Evolutionary conservation across 2,888 invertebrate species (phyloP), one percentile per base, ranked within the genome.

Genomic region (Aphidoletes aphidimyza): DNA sequence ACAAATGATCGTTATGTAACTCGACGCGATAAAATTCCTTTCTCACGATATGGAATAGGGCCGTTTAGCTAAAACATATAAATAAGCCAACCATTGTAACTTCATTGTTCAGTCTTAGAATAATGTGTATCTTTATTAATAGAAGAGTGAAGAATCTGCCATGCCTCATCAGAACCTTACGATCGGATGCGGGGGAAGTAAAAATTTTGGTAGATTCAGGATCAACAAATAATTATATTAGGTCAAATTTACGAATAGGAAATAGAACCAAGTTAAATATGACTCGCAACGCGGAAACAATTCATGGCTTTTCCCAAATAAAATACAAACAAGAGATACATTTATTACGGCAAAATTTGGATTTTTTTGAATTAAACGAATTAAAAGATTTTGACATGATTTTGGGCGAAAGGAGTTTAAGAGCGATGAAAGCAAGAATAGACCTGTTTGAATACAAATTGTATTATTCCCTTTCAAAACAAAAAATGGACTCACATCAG

Each of bases 191-290:
- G 49, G 3, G 3, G 19, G 49, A 49, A 49, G 17, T 49, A 11
- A 49, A 49, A 17, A 49, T 49, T 49, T 49, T 49, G 49, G 49
- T 49, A 49, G 49, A 49, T 49, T 49, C 49, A n/a, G 49, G 49
- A 11, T 6, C 49, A 49, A 49, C 49, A 11, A 49, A 49, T 19
- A 49, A 49, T 49, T 49, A 49, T 17, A 49, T 49, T n/a, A 49
- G 49, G 17, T 45, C 45, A 45, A 45, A 45, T 45, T 45, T 45
- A 45, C 45, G 14, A 11, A 11, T 45, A 14, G 45, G 19, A n/a
- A 49, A n/a, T 17, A 49, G 49, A 49, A 49, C 19, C 5, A 49
- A 17, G 17, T 49, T 49, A 49, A 17, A 49, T 9, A 17, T 11
- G 17, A n/a, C 3, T 49, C 6, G 9, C 3, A 49, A 3, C 19